These are phyloP conservation scores for Micromussa lordhowensis DNA, from an alignment of 92 coral and sea anemone species.

Conservation along the genomic window DNA sequence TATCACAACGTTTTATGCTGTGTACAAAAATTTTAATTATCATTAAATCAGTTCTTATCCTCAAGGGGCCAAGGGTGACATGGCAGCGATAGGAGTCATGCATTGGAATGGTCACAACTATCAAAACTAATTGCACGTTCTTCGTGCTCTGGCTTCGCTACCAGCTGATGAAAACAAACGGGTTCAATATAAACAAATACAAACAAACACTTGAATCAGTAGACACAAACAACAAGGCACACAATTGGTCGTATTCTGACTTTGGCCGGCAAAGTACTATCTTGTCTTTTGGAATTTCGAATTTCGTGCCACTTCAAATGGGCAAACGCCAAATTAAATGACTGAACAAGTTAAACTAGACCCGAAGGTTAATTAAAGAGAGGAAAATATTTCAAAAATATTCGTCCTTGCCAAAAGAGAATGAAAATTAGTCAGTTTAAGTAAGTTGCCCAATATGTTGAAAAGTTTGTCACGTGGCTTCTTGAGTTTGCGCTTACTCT, in stretches of 20 bases:
- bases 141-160: neutral
- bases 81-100: neutral
- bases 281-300: neutral
- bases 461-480: neutral
- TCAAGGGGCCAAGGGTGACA: neutral
- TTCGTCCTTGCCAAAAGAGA: neutral
- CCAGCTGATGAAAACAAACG: neutral
- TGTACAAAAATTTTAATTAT: slow-evolving; percentile 33
- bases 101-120: neutral
- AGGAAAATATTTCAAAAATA: neutral
- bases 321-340: neutral
- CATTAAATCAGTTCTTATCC: slow-evolving; percentile 20
- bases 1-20: slow-evolving; percentile 24
- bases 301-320: neutral
- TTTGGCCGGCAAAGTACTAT: neutral
- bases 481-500: neutral
- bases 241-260: neutral
- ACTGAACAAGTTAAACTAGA: neutral
- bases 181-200: neutral
- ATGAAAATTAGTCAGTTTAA: neutral
- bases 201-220: neutral
- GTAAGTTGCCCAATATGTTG: neutral
- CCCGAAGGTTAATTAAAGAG: neutral
- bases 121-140: neutral
- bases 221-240: neutral